Base-by-base conservation (phyloP, 2,113 vertebrate genomes). In the Pardalotus punctatus region DNA sequence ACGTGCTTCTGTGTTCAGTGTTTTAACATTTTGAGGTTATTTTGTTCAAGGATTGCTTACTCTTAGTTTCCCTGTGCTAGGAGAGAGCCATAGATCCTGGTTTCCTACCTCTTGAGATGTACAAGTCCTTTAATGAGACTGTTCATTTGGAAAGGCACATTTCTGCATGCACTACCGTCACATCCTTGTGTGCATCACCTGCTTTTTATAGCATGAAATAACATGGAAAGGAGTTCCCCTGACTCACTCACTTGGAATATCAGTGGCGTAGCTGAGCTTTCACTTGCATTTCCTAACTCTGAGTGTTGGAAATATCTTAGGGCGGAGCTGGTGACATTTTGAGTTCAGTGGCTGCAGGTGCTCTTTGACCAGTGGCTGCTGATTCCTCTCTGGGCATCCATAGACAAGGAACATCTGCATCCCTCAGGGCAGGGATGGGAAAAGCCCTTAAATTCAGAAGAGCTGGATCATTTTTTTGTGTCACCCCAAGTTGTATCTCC, bases 281-380 rank as follows among this genome's bases (percentile, higher is more conserved):
- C 92, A 76, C 88, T 93, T 95, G 47, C 51, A 5, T 96, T 93
- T 95, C 88, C 82, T 48, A 58, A 78, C 20, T 61, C 61, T 51
- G 62, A 79, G 24, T 12, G 5, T 90, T 67, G 56, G 71, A 86
- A 71, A 27, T 90, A 71, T 18, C 40, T 56, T 54, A 33, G 56
- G 71, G 90, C 90, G 79, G 67, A 88, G 88, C 67, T 78, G 64
- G 17, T 66, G 84, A 53, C 20, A 4, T 65, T 88, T 56, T 43
- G 25, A 67, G 60, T 42, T 93, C 48, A 29, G 47, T 64, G 70
- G 56, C 45, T 83, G 54, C 71, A 31, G 58, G 28, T 94, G 71
- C 21, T 86, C 35, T 85, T 89, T 88, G 66, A 53, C 71, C 8
- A 0, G 40, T 31, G 10, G 42, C 29, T 2, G 2, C 22, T 0